Evolutionary conservation across 2,797 vertebrate genomes (phyloP), one percentile per base, ranked within the genome.

Genomic region (Lithobates pipiens): DNA sequence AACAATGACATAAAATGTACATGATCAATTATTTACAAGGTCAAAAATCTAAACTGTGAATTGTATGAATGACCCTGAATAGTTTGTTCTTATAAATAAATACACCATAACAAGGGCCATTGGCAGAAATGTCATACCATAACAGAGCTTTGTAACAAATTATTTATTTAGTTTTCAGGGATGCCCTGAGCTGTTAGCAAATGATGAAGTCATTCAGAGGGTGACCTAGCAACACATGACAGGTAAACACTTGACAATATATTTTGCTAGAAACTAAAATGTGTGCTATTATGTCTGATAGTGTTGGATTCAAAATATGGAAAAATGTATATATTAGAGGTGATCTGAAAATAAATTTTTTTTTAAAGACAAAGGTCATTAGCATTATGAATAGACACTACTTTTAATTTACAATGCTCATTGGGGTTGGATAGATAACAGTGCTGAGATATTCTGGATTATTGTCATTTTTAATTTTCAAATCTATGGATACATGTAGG

Each of bases 71-170:
- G 46, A 57, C 67, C 82, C 76, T 23, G 65, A 70, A 67, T 84
- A 77, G 44, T 32, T 84, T n/a, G 27, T 82, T 54, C 77, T 79
- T 86, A 79, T 83, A 83, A 86, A 83, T 83, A 83, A 86, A 83
- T 86, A 86, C 67, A 74, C 21, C 85, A 83, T 77, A 83, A 86
- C 76, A 74, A 83, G 61, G 69, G 76, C 76, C 76, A 36, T 32
- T 36, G 80, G 80, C 80, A 78, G 23, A 63, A 77, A 63, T 86
- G 42, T 36, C 54, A 86, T 79, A 21, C 74, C 73, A 73, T 78
- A 77, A 86, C 36, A 78, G 76, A 86, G n/a, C 68, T 83, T 50
- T 78, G 69, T 77, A 78, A 83, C 85, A 86, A 77, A 86, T 83
- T 67, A 86, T 83, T 83, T 78, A 86, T 86, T 74, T 86, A 50